Evolutionary conservation across 2,113 vertebrate genomes (phyloP).

Genomic region (Turnix velox): DNA sequence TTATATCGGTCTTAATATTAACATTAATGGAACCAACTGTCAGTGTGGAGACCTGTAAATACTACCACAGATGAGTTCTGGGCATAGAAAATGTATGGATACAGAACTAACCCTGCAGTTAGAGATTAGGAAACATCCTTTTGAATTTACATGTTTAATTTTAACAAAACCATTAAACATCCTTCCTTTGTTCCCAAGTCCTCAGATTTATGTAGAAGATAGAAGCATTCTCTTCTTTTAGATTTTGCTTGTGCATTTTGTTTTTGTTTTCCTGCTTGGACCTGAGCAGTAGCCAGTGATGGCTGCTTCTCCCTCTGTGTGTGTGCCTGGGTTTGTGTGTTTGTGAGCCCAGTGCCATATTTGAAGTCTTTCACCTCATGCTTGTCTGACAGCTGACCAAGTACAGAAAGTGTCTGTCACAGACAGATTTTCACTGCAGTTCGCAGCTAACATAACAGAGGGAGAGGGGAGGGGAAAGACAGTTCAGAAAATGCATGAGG

Average conservation of each 20-base stretch:
- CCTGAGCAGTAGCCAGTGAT: slow-evolving; percentile 31
- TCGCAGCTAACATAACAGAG: slow-evolving; percentile 62
- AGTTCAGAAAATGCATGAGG: slow-evolving; percentile 56
- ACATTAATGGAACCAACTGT: background rate
- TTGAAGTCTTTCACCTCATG: slow-evolving; percentile 68
- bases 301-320: background rate
- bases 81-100: too few species aligned
- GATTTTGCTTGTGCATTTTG: background rate
- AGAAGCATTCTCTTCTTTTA: background rate
- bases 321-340: background rate
- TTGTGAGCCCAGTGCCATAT: slow-evolving; percentile 53
- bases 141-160: background rate
- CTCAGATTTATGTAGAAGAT: background rate
- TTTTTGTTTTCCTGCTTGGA: background rate
- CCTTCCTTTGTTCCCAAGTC: background rate
- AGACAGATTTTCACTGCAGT: slow-evolving; percentile 62
- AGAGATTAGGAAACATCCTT: background rate
- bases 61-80: background rate
- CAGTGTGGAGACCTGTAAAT: background rate
- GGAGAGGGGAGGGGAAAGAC: slow-evolving; percentile 62
- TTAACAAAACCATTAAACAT: background rate
- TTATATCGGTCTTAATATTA: background rate
- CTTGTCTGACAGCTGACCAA: slow-evolving; percentile 63
- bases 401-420: slow-evolving; percentile 51
- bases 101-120: too few species aligned